phyloP scores from a whole-genome alignment of 2,797 vertebrate genomes.

The Peromyscus melanophrys region DNA sequence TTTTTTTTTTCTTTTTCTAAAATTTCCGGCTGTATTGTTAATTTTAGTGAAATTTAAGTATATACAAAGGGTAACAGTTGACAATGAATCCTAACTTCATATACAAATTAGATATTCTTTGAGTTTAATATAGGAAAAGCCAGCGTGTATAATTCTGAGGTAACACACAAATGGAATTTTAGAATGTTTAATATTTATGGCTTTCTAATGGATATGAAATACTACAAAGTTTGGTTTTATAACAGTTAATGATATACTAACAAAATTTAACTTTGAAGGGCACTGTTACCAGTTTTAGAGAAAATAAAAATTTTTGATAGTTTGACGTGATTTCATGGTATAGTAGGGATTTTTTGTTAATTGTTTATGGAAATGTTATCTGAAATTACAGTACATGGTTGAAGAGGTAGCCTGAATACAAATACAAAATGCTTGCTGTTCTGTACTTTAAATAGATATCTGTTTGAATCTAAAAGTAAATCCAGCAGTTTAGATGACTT shows the following conservation, averaged over 20 bases:
- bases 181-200: slow-evolving; percentile 43
- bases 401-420: slow-evolving; percentile 14
- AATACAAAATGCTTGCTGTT: slow-evolving; percentile 44
- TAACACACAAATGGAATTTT: slow-evolving; percentile 73
- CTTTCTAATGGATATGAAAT: slow-evolving; percentile 50
- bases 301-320: slow-evolving; percentile 62
- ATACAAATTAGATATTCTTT: slow-evolving; percentile 49
- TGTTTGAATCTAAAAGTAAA: slow-evolving; percentile 31
- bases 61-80: background rate
- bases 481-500: slow-evolving; percentile 1
- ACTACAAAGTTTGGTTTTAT: slow-evolving; percentile 61
- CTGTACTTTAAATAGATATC: background rate
- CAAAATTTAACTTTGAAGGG: slow-evolving; percentile 62
- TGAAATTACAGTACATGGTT: slow-evolving; percentile 42
- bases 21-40: background rate
- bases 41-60: background rate
- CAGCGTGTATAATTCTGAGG: background rate
- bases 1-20: background rate
- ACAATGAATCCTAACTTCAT: slow-evolving; percentile 49
- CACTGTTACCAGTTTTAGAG: slow-evolving; percentile 9
- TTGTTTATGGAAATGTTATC: slow-evolving; percentile 52
- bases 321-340: slow-evolving; percentile 65
- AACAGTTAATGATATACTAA: background rate
- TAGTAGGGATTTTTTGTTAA: slow-evolving; percentile 60
- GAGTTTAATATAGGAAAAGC: slow-evolving; percentile 61